Evolutionary conservation across 1,140 invertebrate species (phyloP).

Genomic region (Drosophila athabasca): DNA sequence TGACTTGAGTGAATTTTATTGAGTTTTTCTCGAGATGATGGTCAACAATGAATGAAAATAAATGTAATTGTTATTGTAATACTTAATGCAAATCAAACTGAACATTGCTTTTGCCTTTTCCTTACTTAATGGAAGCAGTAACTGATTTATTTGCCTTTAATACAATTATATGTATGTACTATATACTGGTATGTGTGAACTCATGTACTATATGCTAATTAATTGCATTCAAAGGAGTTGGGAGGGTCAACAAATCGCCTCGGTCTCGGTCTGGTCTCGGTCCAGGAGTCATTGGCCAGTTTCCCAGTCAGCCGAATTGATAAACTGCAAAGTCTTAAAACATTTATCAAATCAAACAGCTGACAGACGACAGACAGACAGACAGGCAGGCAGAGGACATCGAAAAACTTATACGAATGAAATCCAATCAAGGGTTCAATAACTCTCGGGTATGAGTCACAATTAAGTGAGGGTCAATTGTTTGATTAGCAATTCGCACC

Average conservation of each 20-base stretch:
- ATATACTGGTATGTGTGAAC: too few relatives aligned
- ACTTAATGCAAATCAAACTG: conserved; percentile 26
- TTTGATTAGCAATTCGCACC: too few relatives aligned
- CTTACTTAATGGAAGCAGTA: conserved; percentile 26
- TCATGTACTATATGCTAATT: conserved; percentile 11
- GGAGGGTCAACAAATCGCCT: conserved; percentile 10
- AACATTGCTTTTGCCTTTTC: background rate
- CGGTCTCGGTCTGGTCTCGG: background rate
- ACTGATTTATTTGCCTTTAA: conserved; percentile 16
- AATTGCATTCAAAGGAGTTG: conserved; percentile 20
- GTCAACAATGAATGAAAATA: conserved; percentile 26
- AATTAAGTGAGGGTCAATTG: too few relatives aligned
- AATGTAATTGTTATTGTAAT: conserved; percentile 15
- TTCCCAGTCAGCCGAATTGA: conserved; percentile 1
- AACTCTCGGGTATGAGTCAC: too few relatives aligned
- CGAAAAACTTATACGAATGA: too few relatives aligned
- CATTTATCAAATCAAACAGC: conserved; percentile 25
- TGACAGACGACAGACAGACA: background rate
- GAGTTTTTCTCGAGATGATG: conserved; percentile 7
- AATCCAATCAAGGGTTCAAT: too few relatives aligned
- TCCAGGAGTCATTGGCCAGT: conserved; percentile 18
- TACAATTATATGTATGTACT: too few relatives aligned
- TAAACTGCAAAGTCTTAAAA: conserved; percentile 13
- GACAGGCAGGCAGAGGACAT: too few relatives aligned
- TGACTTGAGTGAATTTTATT: conserved; percentile 35